A percentile compares a stretch with the other conserved stretches of the same genome.
Evolutionary conservation across 2,888 invertebrate species (phyloP).

Genomic region (Leptodirus hochenwartii): DNA sequence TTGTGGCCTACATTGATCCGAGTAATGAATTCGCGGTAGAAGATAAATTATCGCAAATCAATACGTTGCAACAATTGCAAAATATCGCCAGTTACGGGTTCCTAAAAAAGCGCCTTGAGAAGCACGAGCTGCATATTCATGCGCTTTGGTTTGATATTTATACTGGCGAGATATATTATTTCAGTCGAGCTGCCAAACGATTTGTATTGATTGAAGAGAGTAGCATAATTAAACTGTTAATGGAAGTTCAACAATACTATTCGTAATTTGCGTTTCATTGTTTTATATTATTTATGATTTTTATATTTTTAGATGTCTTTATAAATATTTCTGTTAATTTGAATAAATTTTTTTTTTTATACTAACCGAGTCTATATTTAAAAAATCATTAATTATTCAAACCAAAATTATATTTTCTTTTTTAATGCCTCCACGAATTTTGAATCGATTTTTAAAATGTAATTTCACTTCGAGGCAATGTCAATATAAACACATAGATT

Average conservation of each 20-base stretch:
- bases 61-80: slow-evolving; percentile 80
- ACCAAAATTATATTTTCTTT: too few species aligned
- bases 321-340: too few species aligned
- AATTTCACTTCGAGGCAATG: too few species aligned
- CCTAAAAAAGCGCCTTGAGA: slow-evolving; percentile 61
- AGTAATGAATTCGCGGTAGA: slow-evolving; percentile 73
- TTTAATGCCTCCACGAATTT: too few species aligned
- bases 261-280: slow-evolving; percentile 37
- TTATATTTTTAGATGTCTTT: too few species aligned
- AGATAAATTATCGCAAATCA: slow-evolving; percentile 90
- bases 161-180: slow-evolving; percentile 89
- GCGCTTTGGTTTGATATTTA: slow-evolving; percentile 98
- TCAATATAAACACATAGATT: too few species aligned
- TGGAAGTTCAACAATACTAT: slow-evolving; percentile 65
- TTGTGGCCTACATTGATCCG: slow-evolving; percentile 88
- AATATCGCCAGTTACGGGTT: slow-evolving; percentile 88
- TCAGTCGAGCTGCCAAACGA: slow-evolving; percentile 68
- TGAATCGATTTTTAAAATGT: too few species aligned
- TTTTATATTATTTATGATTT: too few species aligned
- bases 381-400: too few species aligned
- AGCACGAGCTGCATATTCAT: slow-evolving; percentile 71
- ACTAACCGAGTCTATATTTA: too few species aligned
- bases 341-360: too few species aligned
- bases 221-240: slow-evolving; percentile 51
- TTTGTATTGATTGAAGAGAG: slow-evolving; percentile 78